phyloP scores from a whole-genome alignment of 1,140 invertebrate genomes.

The Drosophila orosa region DNA sequence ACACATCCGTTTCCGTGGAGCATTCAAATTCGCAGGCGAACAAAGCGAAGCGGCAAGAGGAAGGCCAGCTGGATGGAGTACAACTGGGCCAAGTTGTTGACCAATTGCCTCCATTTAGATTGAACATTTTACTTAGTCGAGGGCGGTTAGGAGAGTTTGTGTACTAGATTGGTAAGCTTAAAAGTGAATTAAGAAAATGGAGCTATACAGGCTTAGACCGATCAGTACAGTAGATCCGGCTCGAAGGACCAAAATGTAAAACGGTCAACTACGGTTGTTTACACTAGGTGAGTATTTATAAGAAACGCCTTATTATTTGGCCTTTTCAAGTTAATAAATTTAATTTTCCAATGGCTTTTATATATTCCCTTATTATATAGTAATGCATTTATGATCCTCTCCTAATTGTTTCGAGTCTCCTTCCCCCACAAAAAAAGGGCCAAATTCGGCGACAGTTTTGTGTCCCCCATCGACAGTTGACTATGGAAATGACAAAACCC shows the following conservation, averaged over 20 bases:
- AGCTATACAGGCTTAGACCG: too few species aligned
- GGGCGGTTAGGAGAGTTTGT: constrained; percentile 9
- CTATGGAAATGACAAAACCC: constrained; percentile 53
- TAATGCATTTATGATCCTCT: background rate
- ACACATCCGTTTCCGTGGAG: constrained; percentile 69
- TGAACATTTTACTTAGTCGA: constrained; percentile 35
- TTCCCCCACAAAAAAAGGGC: background rate
- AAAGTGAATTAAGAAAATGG: too few species aligned
- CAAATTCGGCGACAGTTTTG: constrained; percentile 16
- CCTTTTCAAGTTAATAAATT: background rate
- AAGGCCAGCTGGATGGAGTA: constrained; percentile 33
- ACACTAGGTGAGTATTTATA: too few species aligned
- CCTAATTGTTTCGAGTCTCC: constrained; percentile 26
- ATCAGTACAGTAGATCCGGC: too few species aligned
- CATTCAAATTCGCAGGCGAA: constrained; percentile 51
- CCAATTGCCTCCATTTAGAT: constrained; percentile 61
- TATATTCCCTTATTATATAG: background rate
- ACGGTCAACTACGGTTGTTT: too few species aligned
- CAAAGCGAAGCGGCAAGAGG: constrained; percentile 21
- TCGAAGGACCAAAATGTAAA: background rate
- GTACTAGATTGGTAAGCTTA: too few species aligned
- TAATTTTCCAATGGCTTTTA: background rate
- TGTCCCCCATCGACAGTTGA: constrained; percentile 35
- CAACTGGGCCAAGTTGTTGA: constrained; percentile 54
- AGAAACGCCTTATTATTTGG: too few species aligned